Base-by-base conservation (phyloP, 2,888 invertebrate species). In the Erannis defoliaria region DNA sequence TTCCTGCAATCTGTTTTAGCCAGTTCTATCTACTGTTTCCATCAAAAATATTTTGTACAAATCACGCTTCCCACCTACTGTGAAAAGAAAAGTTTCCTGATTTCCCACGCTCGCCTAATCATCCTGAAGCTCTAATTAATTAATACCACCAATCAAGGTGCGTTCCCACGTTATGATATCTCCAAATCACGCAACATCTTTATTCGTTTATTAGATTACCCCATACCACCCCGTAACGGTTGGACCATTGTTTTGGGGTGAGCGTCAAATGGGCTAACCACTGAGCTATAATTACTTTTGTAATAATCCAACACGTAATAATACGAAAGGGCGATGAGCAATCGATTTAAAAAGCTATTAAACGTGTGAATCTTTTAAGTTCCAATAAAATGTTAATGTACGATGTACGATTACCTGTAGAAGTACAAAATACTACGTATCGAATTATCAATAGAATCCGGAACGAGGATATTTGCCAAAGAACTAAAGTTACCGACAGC, bases 111-210 rank as follows among this genome's bases (percentile, higher is more conserved):
- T 72, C 63, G 64, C 67, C 64, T 66, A 73, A 70, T 72, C 70
- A 74, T 81, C 77, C 81, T 80, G 78, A 75, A 71, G 75, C 75
- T 74, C 86, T 87, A 90, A 91, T 90, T 93, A 92, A 93, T 92
- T 88, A 90, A 87, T 77, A 74, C 74, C 75, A 82, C 82, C 86
- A 90, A 91, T 89, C 88, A 91, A 92, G 89, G 90, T 87, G 84
- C 74, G 82, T 91, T 91, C 70, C 68, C 68, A 71, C 70, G 80
- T 80, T 78, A 80, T 88, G 89, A 91, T 92, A 90, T 86, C 90
- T 86, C 80, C 71, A 86, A 91, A 93, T 93, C 93, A 93, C 91
- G 93, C 93, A 92, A 93, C 91, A 92, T 93, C 93, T 93, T 92
- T 85, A 92, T 89, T 83, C 83, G 75, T 82, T 86, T 85, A 87